These are phyloP conservation scores for Saccostrea cuccullata DNA, from an alignment of 1,140 invertebrate genomes.

Conservation along the genomic window DNA sequence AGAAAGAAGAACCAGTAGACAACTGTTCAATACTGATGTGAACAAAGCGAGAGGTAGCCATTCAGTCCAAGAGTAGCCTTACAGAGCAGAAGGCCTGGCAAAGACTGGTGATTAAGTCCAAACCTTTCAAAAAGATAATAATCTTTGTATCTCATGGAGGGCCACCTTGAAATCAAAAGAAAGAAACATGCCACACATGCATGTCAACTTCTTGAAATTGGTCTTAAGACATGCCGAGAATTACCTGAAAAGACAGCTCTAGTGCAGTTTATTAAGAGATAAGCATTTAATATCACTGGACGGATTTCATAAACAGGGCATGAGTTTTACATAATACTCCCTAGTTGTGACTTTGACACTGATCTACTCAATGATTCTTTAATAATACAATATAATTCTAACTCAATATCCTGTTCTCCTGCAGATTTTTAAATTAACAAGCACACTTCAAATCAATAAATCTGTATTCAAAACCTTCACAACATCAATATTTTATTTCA, in stretches of 20 bases:
- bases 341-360: not conserved
- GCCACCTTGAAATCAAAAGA: conserved; percentile 29
- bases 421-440: conserved; percentile 24
- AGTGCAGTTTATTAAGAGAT: not conserved
- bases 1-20: not conserved
- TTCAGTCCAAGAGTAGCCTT: conserved; percentile 8
- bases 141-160: not conserved
- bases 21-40: conserved; percentile 18
- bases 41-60: conserved; percentile 11
- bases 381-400: not conserved
- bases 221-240: conserved; percentile 18
- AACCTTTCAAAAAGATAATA: conserved; percentile 29
- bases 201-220: conserved; percentile 15
- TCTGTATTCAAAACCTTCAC: not conserved
- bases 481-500: conserved; percentile 25
- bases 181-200: conserved; percentile 13
- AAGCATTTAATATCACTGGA: conserved; percentile 24
- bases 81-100: not conserved
- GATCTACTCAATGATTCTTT: not conserved
- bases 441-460: conserved; percentile 25
- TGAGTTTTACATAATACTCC: conserved; percentile 5
- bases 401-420: conserved; percentile 3
- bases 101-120: conserved; percentile 22
- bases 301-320: not conserved
- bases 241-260: not conserved